Percentiles rank a stretch among this genome's conserved stretches.
Evolutionary conservation across 2,888 invertebrate genomes (phyloP).

Genomic region (Tetragnatha montana): DNA sequence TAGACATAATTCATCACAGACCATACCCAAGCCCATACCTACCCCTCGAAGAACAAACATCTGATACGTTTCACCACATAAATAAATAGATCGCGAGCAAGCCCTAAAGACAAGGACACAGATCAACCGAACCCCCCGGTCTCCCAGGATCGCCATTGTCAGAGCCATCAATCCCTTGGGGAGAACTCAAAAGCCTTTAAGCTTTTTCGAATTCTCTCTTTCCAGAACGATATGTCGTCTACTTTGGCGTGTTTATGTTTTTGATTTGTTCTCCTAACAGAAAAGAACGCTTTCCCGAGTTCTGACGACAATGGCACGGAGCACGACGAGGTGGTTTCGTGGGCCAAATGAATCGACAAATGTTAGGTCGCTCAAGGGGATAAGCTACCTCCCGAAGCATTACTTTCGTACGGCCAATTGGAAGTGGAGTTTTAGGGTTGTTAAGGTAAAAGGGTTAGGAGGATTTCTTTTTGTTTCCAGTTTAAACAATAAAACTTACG

Average conservation of each 20-base stretch:
- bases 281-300: not conserved
- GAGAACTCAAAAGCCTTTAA: conserved; percentile 48
- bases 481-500: too few species aligned
- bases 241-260: conserved; percentile 52
- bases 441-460: not conserved
- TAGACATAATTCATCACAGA: too few species aligned
- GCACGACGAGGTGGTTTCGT: not conserved
- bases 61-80: not conserved
- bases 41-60: not conserved
- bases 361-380: conserved; percentile 5
- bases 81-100: conserved; percentile 15
- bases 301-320: not conserved
- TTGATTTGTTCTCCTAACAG: conserved; percentile 46
- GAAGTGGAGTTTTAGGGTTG: conserved; percentile 8
- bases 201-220: conserved; percentile 48
- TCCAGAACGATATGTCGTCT: conserved; percentile 38
- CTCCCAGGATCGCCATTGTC: conserved; percentile 43
- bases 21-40: too few species aligned
- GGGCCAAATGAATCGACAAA: conserved; percentile 33
- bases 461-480: too few species aligned
- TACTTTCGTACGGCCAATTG: not conserved
- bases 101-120: conserved; percentile 26
- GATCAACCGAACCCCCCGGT: conserved; percentile 31
- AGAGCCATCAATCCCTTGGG: conserved; percentile 47
- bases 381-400: not conserved